A percentile compares a stretch with the other conserved stretches of the same genome.
Evolutionary conservation across 2,113 vertebrate genomes (phyloP).

Genomic region (Dipodomys merriami): DNA sequence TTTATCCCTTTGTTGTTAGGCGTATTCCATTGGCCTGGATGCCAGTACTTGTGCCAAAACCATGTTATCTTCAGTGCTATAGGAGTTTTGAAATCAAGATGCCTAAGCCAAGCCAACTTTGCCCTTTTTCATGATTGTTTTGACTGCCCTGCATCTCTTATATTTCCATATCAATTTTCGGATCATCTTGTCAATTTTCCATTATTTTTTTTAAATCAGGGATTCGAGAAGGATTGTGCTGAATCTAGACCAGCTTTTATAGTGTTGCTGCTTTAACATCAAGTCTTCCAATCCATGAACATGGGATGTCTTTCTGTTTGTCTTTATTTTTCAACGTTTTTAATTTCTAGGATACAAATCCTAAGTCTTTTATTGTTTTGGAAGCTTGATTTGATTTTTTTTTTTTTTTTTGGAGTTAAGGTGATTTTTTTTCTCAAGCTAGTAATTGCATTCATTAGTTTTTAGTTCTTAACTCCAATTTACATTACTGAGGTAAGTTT

Average conservation of each 20-base stretch:
- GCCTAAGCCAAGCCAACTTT: not conserved
- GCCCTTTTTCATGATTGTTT: not conserved
- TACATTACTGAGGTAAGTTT: slow-evolving; percentile 22
- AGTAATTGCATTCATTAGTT: not conserved
- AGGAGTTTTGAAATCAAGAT: slow-evolving; percentile 7
- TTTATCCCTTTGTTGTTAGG: not conserved
- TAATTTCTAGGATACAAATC: not conserved
- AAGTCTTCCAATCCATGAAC: not conserved
- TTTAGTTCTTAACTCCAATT: slow-evolving; percentile 7
- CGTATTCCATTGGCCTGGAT: not conserved
- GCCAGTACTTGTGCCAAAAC: not conserved
- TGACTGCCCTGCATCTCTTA: not conserved
- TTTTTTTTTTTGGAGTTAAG: too few relatives aligned
- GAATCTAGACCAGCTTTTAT: not conserved
- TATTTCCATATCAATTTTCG: not conserved
- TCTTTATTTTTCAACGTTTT: slow-evolving; percentile 13
- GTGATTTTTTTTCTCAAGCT: not conserved
- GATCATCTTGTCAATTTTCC: not conserved
- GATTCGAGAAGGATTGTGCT: not conserved
- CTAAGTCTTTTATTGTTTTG: slow-evolving; percentile 9
- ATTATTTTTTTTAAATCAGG: not conserved
- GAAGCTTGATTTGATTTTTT: not conserved
- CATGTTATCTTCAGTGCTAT: not conserved
- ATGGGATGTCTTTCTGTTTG: not conserved
- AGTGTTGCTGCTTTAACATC: not conserved